phyloP scores from a whole-genome alignment of 2,888 invertebrate genomes.

The Xiphydria camelus region DNA sequence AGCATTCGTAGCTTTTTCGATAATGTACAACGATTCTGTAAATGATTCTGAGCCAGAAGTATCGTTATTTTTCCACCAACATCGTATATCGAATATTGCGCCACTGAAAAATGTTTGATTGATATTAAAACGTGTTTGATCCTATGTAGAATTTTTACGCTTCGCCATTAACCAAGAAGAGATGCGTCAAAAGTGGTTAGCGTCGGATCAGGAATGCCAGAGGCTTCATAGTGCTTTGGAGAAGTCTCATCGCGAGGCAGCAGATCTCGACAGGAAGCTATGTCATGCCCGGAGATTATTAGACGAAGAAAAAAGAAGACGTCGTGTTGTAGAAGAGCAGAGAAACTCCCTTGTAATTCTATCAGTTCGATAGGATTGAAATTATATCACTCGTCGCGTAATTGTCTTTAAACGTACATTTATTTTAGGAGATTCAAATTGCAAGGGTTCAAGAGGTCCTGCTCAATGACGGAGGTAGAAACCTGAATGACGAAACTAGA shows the following conservation, averaged over 20 bases:
- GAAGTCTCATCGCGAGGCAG: constrained; percentile 71
- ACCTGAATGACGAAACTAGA: constrained; percentile 77
- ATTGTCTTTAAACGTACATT: constrained; percentile 8
- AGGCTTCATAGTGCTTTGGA: constrained; percentile 73
- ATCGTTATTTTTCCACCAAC: not conserved
- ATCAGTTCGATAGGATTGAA: not conserved
- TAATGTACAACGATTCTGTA: no score
- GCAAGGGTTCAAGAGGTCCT: constrained; percentile 74
- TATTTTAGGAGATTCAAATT: constrained; percentile 71
- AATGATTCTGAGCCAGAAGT: no score
- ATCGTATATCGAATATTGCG: no score
- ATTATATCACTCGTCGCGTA: constrained; percentile 7
- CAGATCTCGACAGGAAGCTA: constrained; percentile 78
- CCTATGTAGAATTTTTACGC: constrained; percentile 69
- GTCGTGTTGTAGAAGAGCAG: constrained; percentile 72
- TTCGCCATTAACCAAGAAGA: constrained; percentile 75
- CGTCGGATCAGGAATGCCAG: constrained; percentile 72
- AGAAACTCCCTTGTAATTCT: constrained; percentile 68
- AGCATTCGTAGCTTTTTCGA: no score
- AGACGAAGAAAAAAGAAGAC: constrained; percentile 76
- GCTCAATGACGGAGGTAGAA: constrained; percentile 69
- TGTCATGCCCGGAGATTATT: constrained; percentile 79
- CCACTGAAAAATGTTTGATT: no score
- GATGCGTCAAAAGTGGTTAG: constrained; percentile 70
- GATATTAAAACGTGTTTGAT: not conserved